A percentile compares a stretch with the other conserved stretches of the same genome.
These are phyloP conservation scores for Perca flavescens DNA, from an alignment of 2,113 vertebrate species.

Conservation along the genomic window DNA sequence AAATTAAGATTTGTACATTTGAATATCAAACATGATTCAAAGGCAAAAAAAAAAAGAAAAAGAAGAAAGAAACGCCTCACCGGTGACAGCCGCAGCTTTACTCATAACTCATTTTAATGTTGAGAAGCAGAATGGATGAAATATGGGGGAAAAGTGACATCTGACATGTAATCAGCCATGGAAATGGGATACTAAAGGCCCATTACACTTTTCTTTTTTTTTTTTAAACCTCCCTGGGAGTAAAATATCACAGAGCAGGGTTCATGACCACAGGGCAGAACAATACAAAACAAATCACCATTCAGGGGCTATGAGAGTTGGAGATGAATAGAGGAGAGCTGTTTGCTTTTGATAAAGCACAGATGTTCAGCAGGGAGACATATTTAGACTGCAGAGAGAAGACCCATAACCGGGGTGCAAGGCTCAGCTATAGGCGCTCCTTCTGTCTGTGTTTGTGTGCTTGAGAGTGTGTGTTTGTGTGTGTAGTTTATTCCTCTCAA, in stretches of 20 bases:
- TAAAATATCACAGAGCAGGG: slow-evolving; percentile 65
- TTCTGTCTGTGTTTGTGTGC: slow-evolving; percentile 21
- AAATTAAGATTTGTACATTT: slow-evolving; percentile 34
- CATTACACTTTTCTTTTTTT: slow-evolving; percentile 44
- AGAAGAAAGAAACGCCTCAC: not conserved
- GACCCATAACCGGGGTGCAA: slow-evolving; percentile 19
- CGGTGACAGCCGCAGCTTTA: not conserved
- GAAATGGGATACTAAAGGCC: slow-evolving; percentile 58
- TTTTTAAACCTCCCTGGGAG: slow-evolving; percentile 42
- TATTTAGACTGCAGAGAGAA: slow-evolving; percentile 34
- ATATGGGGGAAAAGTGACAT: slow-evolving; percentile 35
- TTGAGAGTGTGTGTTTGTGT: not conserved
- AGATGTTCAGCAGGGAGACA: slow-evolving; percentile 66
- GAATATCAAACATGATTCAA: slow-evolving; percentile 38
- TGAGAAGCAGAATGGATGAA: slow-evolving; percentile 30
- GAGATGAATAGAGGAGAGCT: slow-evolving; percentile 55
- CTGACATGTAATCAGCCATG: slow-evolving; percentile 62
- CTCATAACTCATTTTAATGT: slow-evolving; percentile 58
- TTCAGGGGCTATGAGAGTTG: slow-evolving; percentile 54
- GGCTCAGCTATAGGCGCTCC: slow-evolving; percentile 14
- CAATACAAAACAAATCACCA: slow-evolving; percentile 69
- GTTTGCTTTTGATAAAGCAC: slow-evolving; percentile 60
- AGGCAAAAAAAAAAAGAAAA: not conserved
- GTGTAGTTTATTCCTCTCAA: slow-evolving; percentile 5
- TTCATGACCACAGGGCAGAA: slow-evolving; percentile 64